Conservation (phyloP, 2,113 vertebrate species). For the Uria aalge region DNA sequence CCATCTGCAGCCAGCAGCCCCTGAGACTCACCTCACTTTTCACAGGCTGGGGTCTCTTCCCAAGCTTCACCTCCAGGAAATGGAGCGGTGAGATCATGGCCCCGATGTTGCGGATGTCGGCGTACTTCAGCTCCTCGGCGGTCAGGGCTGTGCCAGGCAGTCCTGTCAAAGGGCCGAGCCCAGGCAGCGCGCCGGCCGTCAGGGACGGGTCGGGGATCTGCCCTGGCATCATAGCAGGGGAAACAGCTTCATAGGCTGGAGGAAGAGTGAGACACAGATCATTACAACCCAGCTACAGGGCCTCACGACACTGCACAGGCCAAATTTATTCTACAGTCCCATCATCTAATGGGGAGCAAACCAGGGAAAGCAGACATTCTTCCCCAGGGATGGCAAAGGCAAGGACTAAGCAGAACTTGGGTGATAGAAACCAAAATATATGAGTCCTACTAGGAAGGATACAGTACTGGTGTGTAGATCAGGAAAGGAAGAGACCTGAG, state of each 20-base stretch:
- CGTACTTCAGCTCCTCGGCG: conserved; percentile 84
- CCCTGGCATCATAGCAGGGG: conserved; percentile 94
- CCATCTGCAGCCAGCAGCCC: neutral
- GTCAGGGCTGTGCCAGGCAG: conserved; percentile 89
- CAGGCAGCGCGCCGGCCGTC: conserved; percentile 89
- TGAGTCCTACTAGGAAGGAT: neutral
- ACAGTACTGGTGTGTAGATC: neutral
- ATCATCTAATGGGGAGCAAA: accelerated
- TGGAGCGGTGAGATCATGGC: conserved; percentile 91
- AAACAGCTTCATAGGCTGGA: conserved; percentile 54
- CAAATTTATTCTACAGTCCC: neutral
- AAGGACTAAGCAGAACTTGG: neutral
- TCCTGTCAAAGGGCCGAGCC: conserved; percentile 86
- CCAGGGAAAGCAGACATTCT: neutral
- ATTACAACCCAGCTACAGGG: neutral
- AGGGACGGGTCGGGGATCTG: conserved; percentile 94
- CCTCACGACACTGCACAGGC: neutral
- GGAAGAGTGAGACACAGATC: neutral
- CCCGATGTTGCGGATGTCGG: conserved; percentile 88
- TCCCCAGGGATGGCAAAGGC: neutral
- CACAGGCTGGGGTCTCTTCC: conserved; percentile 86
- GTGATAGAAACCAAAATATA: neutral
- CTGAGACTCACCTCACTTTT: conserved; percentile 85
- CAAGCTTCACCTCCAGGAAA: conserved; percentile 88
- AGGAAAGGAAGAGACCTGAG: neutral